Base-by-base conservation (phyloP, 2,113 vertebrate species). In the Oryzias curvinotus region DNA sequence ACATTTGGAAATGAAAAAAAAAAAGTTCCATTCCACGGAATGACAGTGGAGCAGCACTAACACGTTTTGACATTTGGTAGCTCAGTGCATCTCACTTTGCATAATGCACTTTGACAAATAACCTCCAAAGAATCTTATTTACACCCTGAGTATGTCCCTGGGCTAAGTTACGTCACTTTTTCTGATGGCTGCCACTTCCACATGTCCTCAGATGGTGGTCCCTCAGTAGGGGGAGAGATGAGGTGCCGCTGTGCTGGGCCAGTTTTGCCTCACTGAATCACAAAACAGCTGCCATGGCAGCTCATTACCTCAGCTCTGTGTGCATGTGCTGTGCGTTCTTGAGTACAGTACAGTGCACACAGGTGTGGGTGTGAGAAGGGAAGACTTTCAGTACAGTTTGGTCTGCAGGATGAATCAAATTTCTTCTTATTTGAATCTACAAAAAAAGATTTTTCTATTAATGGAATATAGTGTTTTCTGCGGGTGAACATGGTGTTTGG, bases 101-200 rank as follows among this genome's bases (percentile, higher is more conserved):
- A 83, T 88, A 88, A 88, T 77, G 64, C 68, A 5, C 67, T 71
- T 59, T 82, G 87, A 81, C 83, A 82, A 54, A 67, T 55, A 64
- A 70, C 65, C 75, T 78, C 62, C 54, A 70, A 67, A 81, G 80
- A 71, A 89, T 83, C 80, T 83, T 76, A 67, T 87, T 86, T 81
- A 81, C 82, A 73, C 71, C 84, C 68, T n/a, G 62, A 75, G 71
- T 52, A 52, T 82, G 54, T 82, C 77, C 78, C 42, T 52, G 21
- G 74, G 85, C 71, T 64, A 71, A 68, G 69, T 57, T 65, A 65
- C 48, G 62, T 85, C 84, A 85, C 72, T 73, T 78, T 87, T 81
- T 64, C 69, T 87, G 88, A 90, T 87, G 87, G 84, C 84, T 90
- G 86, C 84, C 85, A 85, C 75, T 89, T 85, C 60, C 73, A 28